Evolutionary conservation across 23 tunicate species (phyloP).

Genomic region (Trididemnum nubilum): DNA sequence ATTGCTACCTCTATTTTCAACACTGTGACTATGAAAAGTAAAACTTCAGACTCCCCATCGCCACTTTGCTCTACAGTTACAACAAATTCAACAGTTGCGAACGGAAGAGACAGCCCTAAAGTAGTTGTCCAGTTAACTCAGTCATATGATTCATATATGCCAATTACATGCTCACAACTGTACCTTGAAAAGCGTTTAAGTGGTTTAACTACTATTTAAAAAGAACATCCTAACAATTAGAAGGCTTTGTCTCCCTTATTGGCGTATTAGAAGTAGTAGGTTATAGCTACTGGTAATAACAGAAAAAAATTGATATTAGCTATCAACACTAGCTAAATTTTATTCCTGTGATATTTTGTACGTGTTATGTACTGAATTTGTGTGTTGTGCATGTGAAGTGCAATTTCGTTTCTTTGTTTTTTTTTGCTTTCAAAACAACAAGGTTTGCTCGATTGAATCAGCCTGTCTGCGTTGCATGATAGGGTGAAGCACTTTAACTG

Average conservation of each 20-base stretch:
- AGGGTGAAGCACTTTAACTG: too few species aligned
- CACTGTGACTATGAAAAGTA: constrained; percentile 40
- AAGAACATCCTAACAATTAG: too few species aligned
- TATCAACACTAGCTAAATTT: too few species aligned
- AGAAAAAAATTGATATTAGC: too few species aligned
- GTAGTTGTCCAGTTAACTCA: constrained; percentile 79
- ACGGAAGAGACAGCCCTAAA: constrained; percentile 30
- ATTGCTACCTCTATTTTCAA: constrained; percentile 16
- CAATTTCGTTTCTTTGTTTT: constrained; percentile 4
- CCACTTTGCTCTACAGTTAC: constrained; percentile 15
- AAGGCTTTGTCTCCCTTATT: too few species aligned
- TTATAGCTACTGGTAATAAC: too few species aligned
- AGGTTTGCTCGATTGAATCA: too few species aligned
- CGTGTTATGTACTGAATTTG: too few species aligned
- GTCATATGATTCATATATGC: constrained; percentile 56
- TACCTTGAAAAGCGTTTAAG: constrained; percentile 31
- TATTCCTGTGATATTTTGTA: too few species aligned
- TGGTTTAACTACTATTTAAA: constrained; percentile 18
- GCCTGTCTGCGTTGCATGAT: too few species aligned
- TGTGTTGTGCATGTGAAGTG: background rate
- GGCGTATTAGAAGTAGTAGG: too few species aligned
- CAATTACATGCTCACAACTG: constrained; percentile 67
- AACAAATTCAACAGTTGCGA: background rate
- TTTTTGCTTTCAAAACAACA: background rate
- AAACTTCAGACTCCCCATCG: too few species aligned